Conservation (phyloP, 2,888 invertebrate genomes). For the Xylota segnis region DNA sequence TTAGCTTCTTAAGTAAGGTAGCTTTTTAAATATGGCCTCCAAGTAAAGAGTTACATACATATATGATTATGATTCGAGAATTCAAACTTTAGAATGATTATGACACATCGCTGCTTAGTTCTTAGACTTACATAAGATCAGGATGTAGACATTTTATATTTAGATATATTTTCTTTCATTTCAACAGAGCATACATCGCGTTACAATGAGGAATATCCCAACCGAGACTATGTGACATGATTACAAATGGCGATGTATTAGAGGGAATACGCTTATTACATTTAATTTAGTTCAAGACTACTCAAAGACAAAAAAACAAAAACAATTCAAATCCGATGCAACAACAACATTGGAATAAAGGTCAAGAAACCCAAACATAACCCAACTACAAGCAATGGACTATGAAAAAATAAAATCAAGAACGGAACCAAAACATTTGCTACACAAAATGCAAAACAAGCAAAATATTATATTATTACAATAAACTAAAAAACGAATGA, state of each 20-base stretch:
- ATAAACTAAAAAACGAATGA: slow-evolving; percentile 41
- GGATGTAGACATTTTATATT: background rate
- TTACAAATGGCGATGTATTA: slow-evolving; percentile 78
- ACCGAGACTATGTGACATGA: slow-evolving; percentile 83
- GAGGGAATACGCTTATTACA: slow-evolving; percentile 73
- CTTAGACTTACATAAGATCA: background rate
- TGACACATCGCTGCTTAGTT: too few species aligned
- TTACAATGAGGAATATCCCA: slow-evolving; percentile 83
- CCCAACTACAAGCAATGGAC: slow-evolving; percentile 23
- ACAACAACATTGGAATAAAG: slow-evolving; percentile 17
- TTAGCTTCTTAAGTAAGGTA: too few species aligned
- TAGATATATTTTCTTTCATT: slow-evolving; percentile 29
- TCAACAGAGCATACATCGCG: slow-evolving; percentile 79
- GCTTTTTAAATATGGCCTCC: too few species aligned
- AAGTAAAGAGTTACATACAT: too few species aligned
- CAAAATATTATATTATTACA: slow-evolving; percentile 58
- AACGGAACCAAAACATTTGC: slow-evolving; percentile 71
- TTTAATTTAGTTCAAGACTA: slow-evolving; percentile 67
- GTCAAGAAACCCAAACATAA: slow-evolving; percentile 26
- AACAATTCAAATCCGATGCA: slow-evolving; percentile 5
- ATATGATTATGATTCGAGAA: too few species aligned
- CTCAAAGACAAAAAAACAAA: slow-evolving; percentile 50
- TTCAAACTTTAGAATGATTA: too few species aligned
- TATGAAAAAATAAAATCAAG: slow-evolving; percentile 29
- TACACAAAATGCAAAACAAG: slow-evolving; percentile 24